Conservation (phyloP, 1,140 invertebrate genomes). For the Sesamia nonagrioides region DNA sequence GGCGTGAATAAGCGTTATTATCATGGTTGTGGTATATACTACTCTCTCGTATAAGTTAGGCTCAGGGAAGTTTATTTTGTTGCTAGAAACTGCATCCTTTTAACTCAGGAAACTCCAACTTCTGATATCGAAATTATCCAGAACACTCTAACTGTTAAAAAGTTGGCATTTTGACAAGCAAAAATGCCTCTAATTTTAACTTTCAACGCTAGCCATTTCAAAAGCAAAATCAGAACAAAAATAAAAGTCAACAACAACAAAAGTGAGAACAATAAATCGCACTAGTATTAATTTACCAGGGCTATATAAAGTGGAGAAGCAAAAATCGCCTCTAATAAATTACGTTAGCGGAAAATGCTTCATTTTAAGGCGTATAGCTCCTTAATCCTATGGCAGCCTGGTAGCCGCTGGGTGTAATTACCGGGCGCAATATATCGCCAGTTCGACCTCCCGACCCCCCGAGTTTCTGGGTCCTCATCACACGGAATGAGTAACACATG, state of each 20-base stretch:
- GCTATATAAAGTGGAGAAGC: slow-evolving; percentile 54
- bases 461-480: slow-evolving; percentile 71
- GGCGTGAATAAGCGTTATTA: slow-evolving; percentile 42
- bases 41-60: background rate
- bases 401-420: slow-evolving; percentile 73
- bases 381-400: slow-evolving; percentile 76
- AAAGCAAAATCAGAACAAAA: slow-evolving; percentile 19
- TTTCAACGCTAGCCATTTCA: slow-evolving; percentile 8
- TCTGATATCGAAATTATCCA: background rate
- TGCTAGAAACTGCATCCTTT: background rate
- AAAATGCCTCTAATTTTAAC: background rate
- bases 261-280: slow-evolving; percentile 37
- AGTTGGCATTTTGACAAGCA: background rate
- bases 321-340: slow-evolving; percentile 64
- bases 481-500: slow-evolving; percentile 73
- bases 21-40: slow-evolving; percentile 20
- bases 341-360: slow-evolving; percentile 64
- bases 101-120: background rate
- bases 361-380: slow-evolving; percentile 74
- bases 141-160: background rate
- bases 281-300: slow-evolving; percentile 53
- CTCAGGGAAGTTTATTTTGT: background rate
- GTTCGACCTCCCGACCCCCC: slow-evolving; percentile 69
- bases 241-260: slow-evolving; percentile 48
- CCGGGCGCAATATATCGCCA: slow-evolving; percentile 74